phyloP scores from a whole-genome alignment of 92 coral and sea anemone species.

The Actinernus sp. region DNA sequence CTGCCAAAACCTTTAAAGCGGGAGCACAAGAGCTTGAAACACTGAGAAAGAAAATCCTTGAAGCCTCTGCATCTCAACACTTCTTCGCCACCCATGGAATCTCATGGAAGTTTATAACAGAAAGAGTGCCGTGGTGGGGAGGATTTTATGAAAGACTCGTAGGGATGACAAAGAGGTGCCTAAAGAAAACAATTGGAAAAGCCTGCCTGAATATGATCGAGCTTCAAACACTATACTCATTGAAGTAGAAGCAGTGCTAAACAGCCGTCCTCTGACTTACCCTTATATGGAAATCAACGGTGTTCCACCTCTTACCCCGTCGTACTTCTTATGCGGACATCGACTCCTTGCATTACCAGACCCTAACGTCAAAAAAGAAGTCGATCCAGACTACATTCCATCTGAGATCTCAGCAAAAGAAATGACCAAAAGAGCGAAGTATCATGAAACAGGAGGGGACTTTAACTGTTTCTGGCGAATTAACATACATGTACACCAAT shows the following conservation, averaged over 20 bases:
- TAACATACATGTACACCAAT: too few species aligned
- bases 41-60: conserved; percentile 20
- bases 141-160: conserved; percentile 53
- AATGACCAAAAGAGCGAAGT: conserved; percentile 21
- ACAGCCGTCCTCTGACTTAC: conserved; percentile 38
- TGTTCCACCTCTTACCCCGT: conserved; percentile 18
- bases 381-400: conserved; percentile 32
- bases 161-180: conserved; percentile 41
- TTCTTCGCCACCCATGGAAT: conserved; percentile 35
- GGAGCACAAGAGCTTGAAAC: conserved; percentile 40
- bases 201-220: conserved; percentile 44
- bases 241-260: conserved; percentile 42
- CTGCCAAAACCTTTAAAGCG: conserved; percentile 51
- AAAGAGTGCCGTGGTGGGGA: conserved; percentile 69
- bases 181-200: conserved; percentile 45
- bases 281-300: conserved; percentile 12
- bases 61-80: conserved; percentile 19
- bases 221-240: conserved; percentile 31
- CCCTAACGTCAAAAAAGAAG: background rate
- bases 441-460: conserved; percentile 19
- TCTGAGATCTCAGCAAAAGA: conserved; percentile 20
- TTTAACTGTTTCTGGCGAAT: too few species aligned
- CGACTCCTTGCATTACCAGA: conserved; percentile 17
- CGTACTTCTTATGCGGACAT: conserved; percentile 14
- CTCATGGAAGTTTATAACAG: conserved; percentile 46